phyloP scores from a whole-genome alignment of 1,140 invertebrate genomes.

The Tetragonula clypearis region DNA sequence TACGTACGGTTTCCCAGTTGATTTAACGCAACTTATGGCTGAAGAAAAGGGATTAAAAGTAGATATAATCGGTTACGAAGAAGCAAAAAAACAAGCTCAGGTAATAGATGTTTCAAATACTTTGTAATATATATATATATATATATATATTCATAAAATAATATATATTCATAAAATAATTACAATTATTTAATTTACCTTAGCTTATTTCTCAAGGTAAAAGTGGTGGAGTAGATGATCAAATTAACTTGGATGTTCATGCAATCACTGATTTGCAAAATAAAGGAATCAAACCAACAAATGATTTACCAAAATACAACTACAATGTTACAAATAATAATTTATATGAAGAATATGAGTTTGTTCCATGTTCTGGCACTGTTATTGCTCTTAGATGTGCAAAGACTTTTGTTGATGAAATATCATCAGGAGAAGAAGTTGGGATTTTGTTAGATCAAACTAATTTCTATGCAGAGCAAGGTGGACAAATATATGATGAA shows the following conservation, averaged over 20 bases:
- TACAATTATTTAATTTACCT: constrained; percentile 49
- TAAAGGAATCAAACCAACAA: constrained; percentile 89
- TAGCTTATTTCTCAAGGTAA: constrained; percentile 92
- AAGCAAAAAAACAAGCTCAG: constrained; percentile 95
- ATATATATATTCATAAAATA: constrained; percentile 31
- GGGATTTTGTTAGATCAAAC: constrained; percentile 96
- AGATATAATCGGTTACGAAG: constrained; percentile 95
- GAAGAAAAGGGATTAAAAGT: constrained; percentile 96
- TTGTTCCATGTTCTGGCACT: constrained; percentile 85
- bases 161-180: constrained; percentile 17
- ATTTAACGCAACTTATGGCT: constrained; percentile 98
- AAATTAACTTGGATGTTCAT: constrained; percentile 96
- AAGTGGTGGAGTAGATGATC: constrained; percentile 88
- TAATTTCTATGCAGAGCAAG: constrained; percentile 98
- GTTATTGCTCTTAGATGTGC: constrained; percentile 88
- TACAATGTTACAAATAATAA: constrained; percentile 87
- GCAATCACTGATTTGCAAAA: constrained; percentile 95
- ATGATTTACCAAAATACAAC: constrained; percentile 96
- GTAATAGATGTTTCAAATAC: constrained; percentile 71
- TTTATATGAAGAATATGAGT: constrained; percentile 88
- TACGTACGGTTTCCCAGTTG: constrained; percentile 99
- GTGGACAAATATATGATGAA: constrained; percentile 99
- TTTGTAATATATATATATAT: neutral
- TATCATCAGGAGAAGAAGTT: constrained; percentile 93
- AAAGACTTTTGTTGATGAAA: constrained; percentile 94